Evolutionary conservation across 2,113 vertebrate species (phyloP).

Genomic region (Cranoglanis bouderius): DNA sequence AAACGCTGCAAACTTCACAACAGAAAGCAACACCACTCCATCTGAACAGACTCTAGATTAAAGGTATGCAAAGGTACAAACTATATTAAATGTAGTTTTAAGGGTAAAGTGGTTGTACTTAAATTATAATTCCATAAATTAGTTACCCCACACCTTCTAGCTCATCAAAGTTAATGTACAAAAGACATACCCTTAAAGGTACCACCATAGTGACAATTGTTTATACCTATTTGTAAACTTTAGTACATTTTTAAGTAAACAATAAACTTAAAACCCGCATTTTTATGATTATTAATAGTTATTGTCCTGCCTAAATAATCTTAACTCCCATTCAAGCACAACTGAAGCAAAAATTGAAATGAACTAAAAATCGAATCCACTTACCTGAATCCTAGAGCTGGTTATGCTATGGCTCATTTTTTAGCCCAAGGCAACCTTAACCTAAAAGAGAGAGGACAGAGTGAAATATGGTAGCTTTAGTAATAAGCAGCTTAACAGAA

Average conservation of each 20-base stretch:
- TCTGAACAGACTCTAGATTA: background rate
- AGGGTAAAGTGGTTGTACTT: background rate
- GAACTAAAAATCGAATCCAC: background rate
- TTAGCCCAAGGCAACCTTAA: conserved; percentile 10
- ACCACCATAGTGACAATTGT: background rate
- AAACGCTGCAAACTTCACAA: background rate
- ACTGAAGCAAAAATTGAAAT: background rate
- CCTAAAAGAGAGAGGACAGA: conserved; percentile 12
- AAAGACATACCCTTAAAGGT: background rate
- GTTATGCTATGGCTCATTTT: conserved; percentile 7
- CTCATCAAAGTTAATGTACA: background rate
- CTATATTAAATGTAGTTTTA: background rate
- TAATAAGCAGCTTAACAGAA: background rate
- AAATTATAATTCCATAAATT: background rate
- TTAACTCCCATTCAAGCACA: background rate
- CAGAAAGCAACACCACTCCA: background rate
- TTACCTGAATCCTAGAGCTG: conserved; percentile 1
- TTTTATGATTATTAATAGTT: background rate
- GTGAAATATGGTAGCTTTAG: background rate
- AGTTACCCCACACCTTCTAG: background rate
- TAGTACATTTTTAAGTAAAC: background rate
- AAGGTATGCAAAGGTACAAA: background rate
- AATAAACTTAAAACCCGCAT: background rate
- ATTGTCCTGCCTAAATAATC: background rate
- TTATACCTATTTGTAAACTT: background rate